Base-by-base conservation (phyloP, 2,888 invertebrate species). In the Anticlea derivata region DNA sequence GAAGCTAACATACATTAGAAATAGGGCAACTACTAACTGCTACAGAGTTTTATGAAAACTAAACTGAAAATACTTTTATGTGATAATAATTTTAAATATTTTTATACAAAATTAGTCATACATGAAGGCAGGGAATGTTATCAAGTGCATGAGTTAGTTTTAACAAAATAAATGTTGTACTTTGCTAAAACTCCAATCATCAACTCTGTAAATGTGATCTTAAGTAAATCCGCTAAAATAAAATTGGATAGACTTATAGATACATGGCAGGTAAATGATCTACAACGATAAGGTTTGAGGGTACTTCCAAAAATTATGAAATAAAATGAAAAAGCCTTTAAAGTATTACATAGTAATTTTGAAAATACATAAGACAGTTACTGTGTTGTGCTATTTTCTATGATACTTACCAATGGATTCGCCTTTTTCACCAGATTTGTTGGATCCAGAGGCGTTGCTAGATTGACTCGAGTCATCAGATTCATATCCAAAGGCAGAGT, bases 401-500 rank as follows among this genome's bases (percentile, higher is more conserved):
- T 23, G 35, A 37, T 41, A 48, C 41, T 47, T 31, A 53, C 53
- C 53, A n/a, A 43, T 44, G 10, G 47, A 34, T 43, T 69, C 67
- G 85, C 90, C 86, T 71, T 86, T 88, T 27, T 87, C 88, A 59
- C 75, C 82, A 6, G 85, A 87, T 57, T 88, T 87, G 57, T 85
- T 86, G 22, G 89, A 88, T 33, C 89, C 86, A 22, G 89, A 88
- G 22, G 89, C 88, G 62, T 87, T 89, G 65, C 90, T 90, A n/a
- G 90, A 89, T 33, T 87, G 70, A 61, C 89, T 90, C 45, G 89
- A 90, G 68, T 90, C 89, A 65, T 90, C 89, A 11, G 89, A 90
- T 52, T 90, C 89, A 60, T 89, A 88, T 12, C 83, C 85, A 58
- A 89, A 88, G 44, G 87, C 86, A 11, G 80, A 80, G 66, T 75